Conservation (phyloP, 2,113 vertebrate genomes). For the Passerina amoena region DNA sequence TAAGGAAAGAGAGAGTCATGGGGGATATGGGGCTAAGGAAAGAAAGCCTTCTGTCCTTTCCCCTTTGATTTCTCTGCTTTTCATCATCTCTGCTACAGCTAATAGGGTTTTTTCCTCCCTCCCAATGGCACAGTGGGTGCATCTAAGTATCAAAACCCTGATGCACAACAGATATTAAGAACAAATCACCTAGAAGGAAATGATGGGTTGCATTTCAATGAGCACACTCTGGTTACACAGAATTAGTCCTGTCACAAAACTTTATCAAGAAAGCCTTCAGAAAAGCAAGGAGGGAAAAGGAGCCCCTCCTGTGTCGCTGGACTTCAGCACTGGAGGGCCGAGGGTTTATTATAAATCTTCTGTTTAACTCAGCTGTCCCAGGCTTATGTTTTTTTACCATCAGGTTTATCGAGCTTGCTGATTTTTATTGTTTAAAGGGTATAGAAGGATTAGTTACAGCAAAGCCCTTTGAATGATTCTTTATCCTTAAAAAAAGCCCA, state of each 20-base stretch:
- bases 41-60: slow-evolving; percentile 41
- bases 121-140: slow-evolving; percentile 33
- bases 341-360: slow-evolving; percentile 26
- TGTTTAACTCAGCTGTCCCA: slow-evolving; percentile 35
- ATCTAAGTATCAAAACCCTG: slow-evolving; percentile 19
- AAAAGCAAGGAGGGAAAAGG: neutral
- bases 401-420: slow-evolving; percentile 21
- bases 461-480: slow-evolving; percentile 31
- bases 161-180: slow-evolving; percentile 34
- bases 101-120: slow-evolving; percentile 13
- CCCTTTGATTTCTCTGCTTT: slow-evolving; percentile 34
- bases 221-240: neutral
- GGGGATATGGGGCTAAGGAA: neutral
- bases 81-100: slow-evolving; percentile 17
- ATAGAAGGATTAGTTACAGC: slow-evolving; percentile 47
- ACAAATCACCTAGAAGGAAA: slow-evolving; percentile 54
- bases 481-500: slow-evolving; percentile 23
- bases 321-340: neutral
- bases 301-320: slow-evolving; percentile 16
- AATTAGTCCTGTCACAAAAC: slow-evolving; percentile 40
- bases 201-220: slow-evolving; percentile 52
- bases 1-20: neutral
- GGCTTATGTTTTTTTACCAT: neutral
- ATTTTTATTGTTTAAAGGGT: slow-evolving; percentile 44
- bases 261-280: slow-evolving; percentile 1